These are phyloP conservation scores for Polydrusus cervinus DNA, from an alignment of 2,888 invertebrate species.

Conservation along the genomic window DNA sequence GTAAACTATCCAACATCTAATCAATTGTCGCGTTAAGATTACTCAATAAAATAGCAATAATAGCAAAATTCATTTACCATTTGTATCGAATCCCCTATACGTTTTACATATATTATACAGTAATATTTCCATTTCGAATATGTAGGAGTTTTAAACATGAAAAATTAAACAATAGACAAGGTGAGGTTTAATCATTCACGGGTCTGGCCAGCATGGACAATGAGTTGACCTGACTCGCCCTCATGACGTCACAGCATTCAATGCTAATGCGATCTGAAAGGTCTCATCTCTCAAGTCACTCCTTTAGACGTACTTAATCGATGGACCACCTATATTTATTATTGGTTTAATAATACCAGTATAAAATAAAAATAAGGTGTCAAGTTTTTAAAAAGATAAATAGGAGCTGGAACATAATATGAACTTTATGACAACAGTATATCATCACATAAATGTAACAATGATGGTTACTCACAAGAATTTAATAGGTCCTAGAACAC, in stretches of 20 bases:
- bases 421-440: too few relatives aligned
- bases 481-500: too few relatives aligned
- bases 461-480: too few relatives aligned
- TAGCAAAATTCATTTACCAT: neutral
- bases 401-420: too few relatives aligned
- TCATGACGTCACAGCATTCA: conserved; percentile 70
- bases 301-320: conserved; percentile 36
- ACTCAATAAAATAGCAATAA: too few relatives aligned
- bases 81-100: neutral
- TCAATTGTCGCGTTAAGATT: too few relatives aligned
- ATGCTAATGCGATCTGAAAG: conserved; percentile 68
- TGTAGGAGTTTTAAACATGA: conserved; percentile 50
- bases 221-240: conserved; percentile 70
- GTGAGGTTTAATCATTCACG: conserved; percentile 53
- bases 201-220: conserved; percentile 64
- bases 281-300: conserved; percentile 53
- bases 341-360: neutral
- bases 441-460: too few relatives aligned
- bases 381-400: too few relatives aligned
- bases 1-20: too few relatives aligned
- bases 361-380: neutral
- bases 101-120: conserved; percentile 20
- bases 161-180: conserved; percentile 54
- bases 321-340: conserved; percentile 4
- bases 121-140: conserved; percentile 34